phyloP scores from a whole-genome alignment of 2,888 invertebrate species.

The Hypolimnas misippus region DNA sequence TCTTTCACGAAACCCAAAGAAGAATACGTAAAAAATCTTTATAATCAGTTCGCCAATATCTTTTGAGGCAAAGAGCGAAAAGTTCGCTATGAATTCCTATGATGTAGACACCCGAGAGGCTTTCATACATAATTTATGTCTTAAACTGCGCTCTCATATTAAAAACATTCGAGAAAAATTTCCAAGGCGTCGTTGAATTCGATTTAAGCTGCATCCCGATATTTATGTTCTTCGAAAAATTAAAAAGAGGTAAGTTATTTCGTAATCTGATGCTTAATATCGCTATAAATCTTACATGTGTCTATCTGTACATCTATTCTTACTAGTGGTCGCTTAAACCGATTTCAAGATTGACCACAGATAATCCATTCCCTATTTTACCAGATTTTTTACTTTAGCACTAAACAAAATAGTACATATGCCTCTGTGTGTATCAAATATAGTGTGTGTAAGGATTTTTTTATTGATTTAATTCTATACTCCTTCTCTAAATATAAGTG shows the following conservation, averaged over 20 bases:
- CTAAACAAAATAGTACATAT: too few relatives aligned
- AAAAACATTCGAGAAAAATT: conserved; percentile 52
- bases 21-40: background rate
- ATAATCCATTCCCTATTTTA: too few relatives aligned
- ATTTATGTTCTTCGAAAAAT: conserved; percentile 12
- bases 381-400: too few relatives aligned
- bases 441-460: too few relatives aligned
- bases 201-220: conserved; percentile 21
- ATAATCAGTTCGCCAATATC: conserved; percentile 24
- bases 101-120: conserved; percentile 13
- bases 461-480: too few relatives aligned
- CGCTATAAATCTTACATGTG: too few relatives aligned
- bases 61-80: conserved; percentile 13
- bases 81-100: conserved; percentile 26
- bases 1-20: background rate
- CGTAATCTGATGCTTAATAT: background rate
- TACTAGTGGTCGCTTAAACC: too few relatives aligned
- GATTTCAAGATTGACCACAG: too few relatives aligned
- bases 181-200: conserved; percentile 33
- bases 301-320: too few relatives aligned
- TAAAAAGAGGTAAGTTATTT: conserved; percentile 17
- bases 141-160: conserved; percentile 52
- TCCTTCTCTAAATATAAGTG: too few relatives aligned
- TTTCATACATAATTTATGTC: conserved; percentile 50
- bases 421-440: too few relatives aligned